Evolutionary conservation across 2,888 invertebrate genomes (phyloP).

Genomic region (Himalopsyche kuldschensis): DNA sequence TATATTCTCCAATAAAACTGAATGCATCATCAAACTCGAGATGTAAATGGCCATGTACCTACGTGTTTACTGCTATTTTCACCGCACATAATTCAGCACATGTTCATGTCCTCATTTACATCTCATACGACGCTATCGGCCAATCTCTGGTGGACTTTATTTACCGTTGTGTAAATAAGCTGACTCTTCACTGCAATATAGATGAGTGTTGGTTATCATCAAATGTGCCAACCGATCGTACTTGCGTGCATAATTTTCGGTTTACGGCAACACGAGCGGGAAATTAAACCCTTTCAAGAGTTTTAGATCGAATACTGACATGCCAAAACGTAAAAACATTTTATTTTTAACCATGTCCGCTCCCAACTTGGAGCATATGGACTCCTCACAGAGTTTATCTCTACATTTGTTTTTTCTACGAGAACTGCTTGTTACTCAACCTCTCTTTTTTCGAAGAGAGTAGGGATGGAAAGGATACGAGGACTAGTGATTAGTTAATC

Average conservation of each 20-base stretch:
- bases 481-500: too few relatives aligned
- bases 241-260: background rate
- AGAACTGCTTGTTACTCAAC: too few relatives aligned
- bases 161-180: slow-evolving; percentile 23
- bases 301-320: background rate
- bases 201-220: background rate
- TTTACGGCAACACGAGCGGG: background rate
- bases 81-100: background rate
- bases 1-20: background rate
- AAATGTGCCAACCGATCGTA: background rate
- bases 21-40: background rate
- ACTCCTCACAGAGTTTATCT: too few relatives aligned
- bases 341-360: too few relatives aligned
- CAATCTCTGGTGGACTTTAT: slow-evolving; percentile 21
- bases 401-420: too few relatives aligned
- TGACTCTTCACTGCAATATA: background rate
- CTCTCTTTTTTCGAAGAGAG: too few relatives aligned
- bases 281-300: background rate
- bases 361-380: too few relatives aligned
- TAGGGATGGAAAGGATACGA: too few relatives aligned
- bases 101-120: background rate
- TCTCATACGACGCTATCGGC: background rate
- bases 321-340: too few relatives aligned
- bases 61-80: background rate
- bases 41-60: background rate